Evolutionary conservation across 2,113 vertebrate species (phyloP).

Genomic region (Drymodes brunneopygia): DNA sequence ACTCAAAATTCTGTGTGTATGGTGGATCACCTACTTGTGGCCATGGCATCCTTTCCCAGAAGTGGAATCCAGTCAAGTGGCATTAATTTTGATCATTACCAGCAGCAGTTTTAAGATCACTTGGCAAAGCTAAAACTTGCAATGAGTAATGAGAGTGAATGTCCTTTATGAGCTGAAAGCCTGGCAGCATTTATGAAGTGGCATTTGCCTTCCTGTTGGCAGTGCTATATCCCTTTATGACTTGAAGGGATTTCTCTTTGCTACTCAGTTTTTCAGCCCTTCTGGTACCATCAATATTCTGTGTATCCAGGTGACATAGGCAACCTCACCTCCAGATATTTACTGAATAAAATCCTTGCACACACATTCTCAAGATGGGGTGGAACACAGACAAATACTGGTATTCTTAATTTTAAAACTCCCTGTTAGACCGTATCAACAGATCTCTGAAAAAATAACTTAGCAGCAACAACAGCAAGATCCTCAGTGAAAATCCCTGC

Average conservation of each 20-base stretch:
- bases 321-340: not conserved
- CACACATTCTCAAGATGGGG: accelerated
- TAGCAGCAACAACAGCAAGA: not conserved
- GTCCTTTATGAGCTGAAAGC: not conserved
- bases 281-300: not conserved
- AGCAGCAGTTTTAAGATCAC: not conserved
- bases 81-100: not conserved
- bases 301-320: not conserved
- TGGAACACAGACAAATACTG: not conserved
- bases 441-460: not conserved
- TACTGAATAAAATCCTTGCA: not conserved
- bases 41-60: not conserved
- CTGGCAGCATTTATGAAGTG: not conserved
- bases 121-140: not conserved
- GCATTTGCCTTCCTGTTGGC: not conserved
- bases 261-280: not conserved
- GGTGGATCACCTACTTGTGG: not conserved
- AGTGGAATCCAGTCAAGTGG: not conserved
- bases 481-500: not conserved
- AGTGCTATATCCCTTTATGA: not conserved
- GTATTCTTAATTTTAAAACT: not conserved
- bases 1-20: not conserved
- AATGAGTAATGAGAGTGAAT: not conserved
- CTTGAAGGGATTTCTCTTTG: not conserved
- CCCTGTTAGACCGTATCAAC: not conserved